Base-by-base conservation (phyloP, 2,888 invertebrate species). In the Ceramica pisi region DNA sequence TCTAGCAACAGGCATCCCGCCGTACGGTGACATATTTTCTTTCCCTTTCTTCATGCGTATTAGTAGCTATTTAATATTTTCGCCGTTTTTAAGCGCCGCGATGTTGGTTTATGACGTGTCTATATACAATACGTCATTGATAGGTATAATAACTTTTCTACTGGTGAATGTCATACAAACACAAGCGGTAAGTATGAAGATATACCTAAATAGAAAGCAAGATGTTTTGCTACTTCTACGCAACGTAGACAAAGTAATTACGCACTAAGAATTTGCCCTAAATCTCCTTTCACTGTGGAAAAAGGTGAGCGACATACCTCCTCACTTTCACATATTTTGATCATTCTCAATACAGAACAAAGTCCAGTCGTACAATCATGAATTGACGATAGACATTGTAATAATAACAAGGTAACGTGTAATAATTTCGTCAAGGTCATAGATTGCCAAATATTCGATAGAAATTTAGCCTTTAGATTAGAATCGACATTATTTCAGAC, bases 271-370 rank as follows among this genome's bases (percentile, higher is more conserved):
- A 78, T 82, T 74, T 82, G 82, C 59, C 78, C 78, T 74, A 73
- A 80, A 82, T 80, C 73, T 82, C 74, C 80, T 80, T 80, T 80
- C 80, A 73, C 78, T 70, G 57, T 44, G 50, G 46, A 67, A 82
- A 64, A 76, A 65, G 64, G 67, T 70, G 78, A 66, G 60, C 82
- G 68, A 46, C 53, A 60, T 71, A 57, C 61, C 71, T 53, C n/a
- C 44, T 65, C 53, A 73, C 80, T 82, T 82, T 80, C 79, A 78
- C 74, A 65, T 78, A 59, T 72, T 77, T 69, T 64, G n/a, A 51
- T 82, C 5, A 55, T 53, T 60, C 48, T 53, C 19, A 38, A 9
- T 41, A 60, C 59, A 51, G 61, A 50, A 68, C 68, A 67, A 75
- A 67, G 61, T 65, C 44, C 67, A 64, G 26, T 12, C 46, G 23